Conservation (phyloP, 2,888 invertebrate species). For the Allacma fusca region DNA sequence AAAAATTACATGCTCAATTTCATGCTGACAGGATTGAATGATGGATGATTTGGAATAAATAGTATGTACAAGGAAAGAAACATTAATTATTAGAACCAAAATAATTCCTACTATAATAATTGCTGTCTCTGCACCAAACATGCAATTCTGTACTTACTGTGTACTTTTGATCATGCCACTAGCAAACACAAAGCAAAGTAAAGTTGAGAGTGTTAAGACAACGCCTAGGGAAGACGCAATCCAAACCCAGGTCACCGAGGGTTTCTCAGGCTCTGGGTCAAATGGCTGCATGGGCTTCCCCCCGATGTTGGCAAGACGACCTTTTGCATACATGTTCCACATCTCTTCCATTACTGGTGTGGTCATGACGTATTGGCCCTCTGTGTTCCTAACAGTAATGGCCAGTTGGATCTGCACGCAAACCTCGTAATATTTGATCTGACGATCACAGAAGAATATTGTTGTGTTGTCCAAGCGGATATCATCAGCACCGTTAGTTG, state of each 20-base stretch:
- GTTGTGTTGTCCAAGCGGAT: slow-evolving; percentile 26
- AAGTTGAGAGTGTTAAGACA: background rate
- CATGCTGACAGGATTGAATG: too few relatives aligned
- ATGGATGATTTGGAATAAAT: too few relatives aligned
- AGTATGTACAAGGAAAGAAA: too few relatives aligned
- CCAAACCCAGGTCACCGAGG: slow-evolving; percentile 33
- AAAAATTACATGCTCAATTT: too few relatives aligned
- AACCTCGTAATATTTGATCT: background rate
- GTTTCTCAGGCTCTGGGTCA: background rate
- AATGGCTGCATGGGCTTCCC: background rate
- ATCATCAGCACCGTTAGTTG: slow-evolving; percentile 4
- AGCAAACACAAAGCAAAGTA: slow-evolving; percentile 3
- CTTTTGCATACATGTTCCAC: slow-evolving; percentile 3
- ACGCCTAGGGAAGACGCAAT: slow-evolving; percentile 30
- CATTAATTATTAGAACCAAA: too few relatives aligned
- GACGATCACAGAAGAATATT: slow-evolving; percentile 32
- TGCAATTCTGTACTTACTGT: background rate
- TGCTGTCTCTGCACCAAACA: too few relatives aligned
- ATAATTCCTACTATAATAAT: too few relatives aligned
- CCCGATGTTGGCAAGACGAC: background rate
- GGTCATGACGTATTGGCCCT: slow-evolving; percentile 3
- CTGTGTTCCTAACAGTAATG: slow-evolving; percentile 16
- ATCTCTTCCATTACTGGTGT: slow-evolving; percentile 10
- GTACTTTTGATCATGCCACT: background rate
- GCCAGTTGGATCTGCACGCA: slow-evolving; percentile 36